Base-by-base conservation (phyloP, 2,888 invertebrate species). In the Pimpla rufipes region DNA sequence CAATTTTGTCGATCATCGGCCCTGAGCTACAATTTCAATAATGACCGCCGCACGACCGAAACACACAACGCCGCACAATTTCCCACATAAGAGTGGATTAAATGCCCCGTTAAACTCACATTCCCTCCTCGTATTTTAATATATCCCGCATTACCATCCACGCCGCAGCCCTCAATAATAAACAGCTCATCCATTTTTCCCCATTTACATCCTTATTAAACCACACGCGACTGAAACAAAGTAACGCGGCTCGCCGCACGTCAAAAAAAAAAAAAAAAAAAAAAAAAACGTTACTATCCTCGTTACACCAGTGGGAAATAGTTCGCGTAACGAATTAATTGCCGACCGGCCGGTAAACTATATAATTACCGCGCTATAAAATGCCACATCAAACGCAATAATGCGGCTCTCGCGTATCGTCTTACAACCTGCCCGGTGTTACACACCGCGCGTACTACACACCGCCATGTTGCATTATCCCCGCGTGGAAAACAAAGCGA, bases 401-500 rank as follows among this genome's bases (percentile, higher is more conserved):
- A 55, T 55, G 23, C 52, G 23, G 8, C 29, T 29, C 29, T 29
- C 5, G 5, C 18, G 6, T 5, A 8, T 55, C 52, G 52, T 23
- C 23, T 6, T 4, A 11, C n/a, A 0, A 21, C 2, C 10, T 55
- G 1, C 11, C 21, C 5, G 1, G 50, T 50, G 18, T 18, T 18
- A 29, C 29, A 5, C 29, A 29, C 2, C 16, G 50, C 10, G 21
- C 0, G 16, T 55, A 57, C 57, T 59, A 13, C 35, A 59, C 8
- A 45, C 4, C n/a, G n/a, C 35, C 5, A 3, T 37, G 29, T 6
- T n/a, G 55, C 35, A 40, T 55, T 55, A 42, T 71, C 13, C 23
- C 55, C 23, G 10, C 16, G 42, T 57, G 68, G 21, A 57, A 57
- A 42, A 71, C 55, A 23, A 71, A 71, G 55, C 57, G 23, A 42